phyloP scores from a whole-genome alignment of 1,140 invertebrate species.

The Eurytemora carolleeae region DNA sequence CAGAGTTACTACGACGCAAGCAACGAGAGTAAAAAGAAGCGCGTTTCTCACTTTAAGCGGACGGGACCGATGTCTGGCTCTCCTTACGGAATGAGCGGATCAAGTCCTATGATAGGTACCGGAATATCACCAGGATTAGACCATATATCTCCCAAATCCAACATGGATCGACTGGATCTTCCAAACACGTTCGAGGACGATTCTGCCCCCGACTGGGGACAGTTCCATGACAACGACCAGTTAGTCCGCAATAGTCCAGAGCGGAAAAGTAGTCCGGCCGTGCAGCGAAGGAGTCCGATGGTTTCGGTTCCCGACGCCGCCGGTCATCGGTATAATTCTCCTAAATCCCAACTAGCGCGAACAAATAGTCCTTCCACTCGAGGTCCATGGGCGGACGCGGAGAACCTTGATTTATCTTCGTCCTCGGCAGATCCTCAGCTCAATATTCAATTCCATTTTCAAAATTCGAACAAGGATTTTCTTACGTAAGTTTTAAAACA shows the following conservation, averaged over 20 bases:
- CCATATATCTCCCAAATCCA: neutral
- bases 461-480: neutral
- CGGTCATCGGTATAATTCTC: too few relatives aligned
- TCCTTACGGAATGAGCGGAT: neutral
- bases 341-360: too few relatives aligned
- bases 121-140: neutral
- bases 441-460: neutral
- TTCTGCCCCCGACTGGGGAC: neutral
- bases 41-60: constrained; percentile 11
- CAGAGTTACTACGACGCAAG: neutral
- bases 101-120: neutral
- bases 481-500: neutral
- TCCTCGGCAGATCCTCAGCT: neutral
- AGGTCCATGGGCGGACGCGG: too few relatives aligned
- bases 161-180: neutral
- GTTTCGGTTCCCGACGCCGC: too few relatives aligned
- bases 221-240: neutral
- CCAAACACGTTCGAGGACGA: neutral
- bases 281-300: too few relatives aligned
- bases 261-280: too few relatives aligned
- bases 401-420: too few relatives aligned
- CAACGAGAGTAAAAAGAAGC: constrained; percentile 2
- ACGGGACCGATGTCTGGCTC: neutral
- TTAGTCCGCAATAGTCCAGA: too few relatives aligned
- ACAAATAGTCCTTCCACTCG: too few relatives aligned